Evolutionary conservation across 2,113 vertebrate species (phyloP).

Genomic region (Serinus canaria): DNA sequence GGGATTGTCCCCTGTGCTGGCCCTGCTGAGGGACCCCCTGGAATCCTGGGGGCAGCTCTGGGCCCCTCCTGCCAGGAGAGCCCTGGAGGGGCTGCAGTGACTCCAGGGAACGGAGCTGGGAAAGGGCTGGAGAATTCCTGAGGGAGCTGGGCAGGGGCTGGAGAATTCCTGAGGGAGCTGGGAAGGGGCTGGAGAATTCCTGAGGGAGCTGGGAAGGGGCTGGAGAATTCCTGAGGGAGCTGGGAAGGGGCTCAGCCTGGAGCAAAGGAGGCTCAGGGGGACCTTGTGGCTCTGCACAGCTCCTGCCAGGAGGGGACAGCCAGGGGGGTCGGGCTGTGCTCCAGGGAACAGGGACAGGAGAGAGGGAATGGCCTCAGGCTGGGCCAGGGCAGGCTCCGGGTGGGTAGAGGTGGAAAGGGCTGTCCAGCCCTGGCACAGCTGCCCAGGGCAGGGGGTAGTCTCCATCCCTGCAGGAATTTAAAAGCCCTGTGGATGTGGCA

Average conservation of each 20-base stretch:
- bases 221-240: too few species aligned
- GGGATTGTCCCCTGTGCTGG: too few species aligned
- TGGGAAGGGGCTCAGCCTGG: neutral
- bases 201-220: too few species aligned
- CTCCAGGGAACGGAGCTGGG: neutral
- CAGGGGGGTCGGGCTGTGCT: too few species aligned
- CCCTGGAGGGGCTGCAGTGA: too few species aligned
- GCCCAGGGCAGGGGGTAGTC: neutral
- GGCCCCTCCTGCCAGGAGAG: too few species aligned
- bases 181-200: too few species aligned
- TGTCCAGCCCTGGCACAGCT: neutral
- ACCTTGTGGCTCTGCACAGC: neutral
- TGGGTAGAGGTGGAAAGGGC: neutral
- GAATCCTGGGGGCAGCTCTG: neutral
- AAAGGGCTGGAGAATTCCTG: neutral
- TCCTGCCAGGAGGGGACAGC: neutral
- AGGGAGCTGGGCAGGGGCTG: neutral
- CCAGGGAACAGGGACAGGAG: neutral
- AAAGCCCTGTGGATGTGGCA: accelerated
- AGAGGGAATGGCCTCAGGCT: neutral
- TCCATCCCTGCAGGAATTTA: neutral
- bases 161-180: too few species aligned
- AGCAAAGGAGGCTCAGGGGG: too few species aligned
- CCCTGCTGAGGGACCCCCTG: too few species aligned
- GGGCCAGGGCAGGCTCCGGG: too few species aligned